These are phyloP conservation scores for Stenurella melanura DNA, from an alignment of 2,888 invertebrate genomes.

Conservation along the genomic window DNA sequence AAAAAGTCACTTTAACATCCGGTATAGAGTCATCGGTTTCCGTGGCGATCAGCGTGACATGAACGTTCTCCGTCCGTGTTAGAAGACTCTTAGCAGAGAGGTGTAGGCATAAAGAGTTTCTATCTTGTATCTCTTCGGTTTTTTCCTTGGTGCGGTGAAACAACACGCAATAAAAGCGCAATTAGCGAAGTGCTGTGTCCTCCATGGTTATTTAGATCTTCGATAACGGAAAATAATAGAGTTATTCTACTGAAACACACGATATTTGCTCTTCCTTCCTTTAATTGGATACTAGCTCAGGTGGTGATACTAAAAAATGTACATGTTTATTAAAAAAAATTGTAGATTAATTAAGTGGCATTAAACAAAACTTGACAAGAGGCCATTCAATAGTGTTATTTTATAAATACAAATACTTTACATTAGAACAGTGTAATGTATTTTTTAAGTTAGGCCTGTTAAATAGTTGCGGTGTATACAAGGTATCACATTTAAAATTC, in stretches of 20 bases:
- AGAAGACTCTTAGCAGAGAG: conserved; percentile 31
- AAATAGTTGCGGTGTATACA: no score
- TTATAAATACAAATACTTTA: no score
- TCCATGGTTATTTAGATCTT: conserved; percentile 72
- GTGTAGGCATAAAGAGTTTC: conserved; percentile 39
- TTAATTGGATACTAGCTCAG: conserved; percentile 63
- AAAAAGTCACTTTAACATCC: conserved; percentile 38
- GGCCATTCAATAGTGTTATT: neutral
- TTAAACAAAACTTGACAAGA: neutral
- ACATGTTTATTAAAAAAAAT: neutral
- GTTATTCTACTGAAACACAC: conserved; percentile 70
- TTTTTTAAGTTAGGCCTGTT: no score
- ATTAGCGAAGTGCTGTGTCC: conserved; percentile 71
- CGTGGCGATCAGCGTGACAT: conserved; percentile 18
- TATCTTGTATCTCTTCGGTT: conserved; percentile 42
- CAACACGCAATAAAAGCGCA: conserved; percentile 69
- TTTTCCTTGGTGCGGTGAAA: conserved; percentile 41
- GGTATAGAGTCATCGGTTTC: conserved; percentile 37
- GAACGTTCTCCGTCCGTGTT: conserved; percentile 17
- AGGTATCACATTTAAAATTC: no score
- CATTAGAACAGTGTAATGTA: no score
- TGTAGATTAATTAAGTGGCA: neutral
- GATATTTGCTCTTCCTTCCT: conserved; percentile 69
- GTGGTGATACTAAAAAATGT: neutral
- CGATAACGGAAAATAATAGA: conserved; percentile 71